Evolutionary conservation across 2,113 vertebrate species (phyloP), one percentile per base, ranked within the genome.

Genomic region (Daboia siamensis): DNA sequence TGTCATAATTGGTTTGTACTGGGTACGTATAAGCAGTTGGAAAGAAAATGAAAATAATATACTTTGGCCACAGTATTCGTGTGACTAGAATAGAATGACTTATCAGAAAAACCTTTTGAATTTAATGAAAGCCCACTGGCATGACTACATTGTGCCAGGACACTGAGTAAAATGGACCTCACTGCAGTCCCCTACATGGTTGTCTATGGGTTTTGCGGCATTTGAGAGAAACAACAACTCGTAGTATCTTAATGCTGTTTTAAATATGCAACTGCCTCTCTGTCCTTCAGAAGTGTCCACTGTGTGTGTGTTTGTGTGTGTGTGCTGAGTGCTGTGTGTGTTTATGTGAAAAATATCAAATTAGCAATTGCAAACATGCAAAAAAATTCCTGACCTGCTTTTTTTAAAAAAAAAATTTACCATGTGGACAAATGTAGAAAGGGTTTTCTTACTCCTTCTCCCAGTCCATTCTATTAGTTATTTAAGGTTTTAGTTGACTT

Each of bases 41-140:
- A 95, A 95, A 89, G 93, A 61, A 96, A 96, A 96, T 95, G 89
- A 93, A 94, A 94, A 61, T 48, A 59, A 21, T 55, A 21, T 87
- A 87, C 93, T 96, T 94, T 91, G 93, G 93, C 92, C 85, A 33
- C 95, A 93, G 94, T 94, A 95, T 93, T 87, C 57, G 8, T 2
- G 2, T 23, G 20, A 74, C 52, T 23, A 52, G 17, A 56, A 46
- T 21, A 44, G n/a, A 33, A 17, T 48, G 44, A 46, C 4, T 55
- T 59, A 59, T 21, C 11, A n/a, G 29, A 80, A 46, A 93, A 92
- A 95, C 95, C 91, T 57, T 89, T 0, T 3, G 92, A 84, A 61
- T 84, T 86, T 89, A 55, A 94, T 84, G 90, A 69, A 95, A 95
- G 80, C 55, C 48, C 26, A 91, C 88, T 61, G 90, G 86, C 91